These are phyloP conservation scores for Melinopterus prodromus DNA, from an alignment of 2,888 invertebrate genomes.

Conservation along the genomic window DNA sequence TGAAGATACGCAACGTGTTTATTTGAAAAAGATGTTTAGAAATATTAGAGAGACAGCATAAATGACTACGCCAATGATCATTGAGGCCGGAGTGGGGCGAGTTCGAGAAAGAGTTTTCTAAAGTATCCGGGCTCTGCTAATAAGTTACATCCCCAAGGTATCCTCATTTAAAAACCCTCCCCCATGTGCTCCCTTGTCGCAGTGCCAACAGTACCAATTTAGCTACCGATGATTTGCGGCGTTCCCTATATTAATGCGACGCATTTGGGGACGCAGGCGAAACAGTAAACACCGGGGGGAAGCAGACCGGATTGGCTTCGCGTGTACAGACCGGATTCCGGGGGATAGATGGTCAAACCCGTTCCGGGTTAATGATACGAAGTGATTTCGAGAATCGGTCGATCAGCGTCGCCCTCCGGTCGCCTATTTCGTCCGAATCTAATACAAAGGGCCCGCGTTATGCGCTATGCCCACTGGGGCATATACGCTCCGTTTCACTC, in stretches of 20 bases:
- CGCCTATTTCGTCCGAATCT: neutral
- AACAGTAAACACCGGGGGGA: neutral
- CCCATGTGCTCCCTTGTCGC: too few species aligned
- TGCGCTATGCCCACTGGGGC: neutral
- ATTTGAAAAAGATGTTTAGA: too few species aligned
- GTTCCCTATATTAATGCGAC: neutral
- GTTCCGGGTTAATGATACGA: neutral
- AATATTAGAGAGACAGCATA: too few species aligned
- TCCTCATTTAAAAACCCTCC: too few species aligned
- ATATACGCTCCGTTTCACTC: neutral
- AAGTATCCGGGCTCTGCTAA: too few species aligned
- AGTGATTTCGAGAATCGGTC: slow-evolving; percentile 4
- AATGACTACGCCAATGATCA: too few species aligned
- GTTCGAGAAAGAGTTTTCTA: too few species aligned
- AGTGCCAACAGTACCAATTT: neutral
- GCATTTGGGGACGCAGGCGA: neutral
- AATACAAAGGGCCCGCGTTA: neutral
- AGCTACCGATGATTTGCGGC: neutral
- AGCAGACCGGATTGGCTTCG: too few species aligned
- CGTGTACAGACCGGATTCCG: neutral
- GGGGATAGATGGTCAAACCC: neutral
- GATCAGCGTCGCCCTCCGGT: neutral
- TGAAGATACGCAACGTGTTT: too few species aligned
- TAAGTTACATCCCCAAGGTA: too few species aligned
- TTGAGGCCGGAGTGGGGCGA: too few species aligned